A percentile compares a stretch with the other conserved stretches of the same genome.
These are phyloP conservation scores for Dicycla oo DNA, from an alignment of 2,888 invertebrate species.

Conservation along the genomic window DNA sequence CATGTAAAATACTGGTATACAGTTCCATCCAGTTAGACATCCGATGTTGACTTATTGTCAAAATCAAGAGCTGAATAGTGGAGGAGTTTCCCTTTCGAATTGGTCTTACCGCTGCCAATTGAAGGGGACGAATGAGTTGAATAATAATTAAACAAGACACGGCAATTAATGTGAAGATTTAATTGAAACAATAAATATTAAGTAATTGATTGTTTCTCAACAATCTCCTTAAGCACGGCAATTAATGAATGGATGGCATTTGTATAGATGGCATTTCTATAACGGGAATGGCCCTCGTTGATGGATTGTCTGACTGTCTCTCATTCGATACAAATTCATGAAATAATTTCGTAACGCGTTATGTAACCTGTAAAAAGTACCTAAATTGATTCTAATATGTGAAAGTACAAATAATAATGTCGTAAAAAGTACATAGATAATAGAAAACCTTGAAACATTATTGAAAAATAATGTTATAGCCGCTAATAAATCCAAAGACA, in stretches of 20 bases:
- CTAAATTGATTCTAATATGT: not conserved
- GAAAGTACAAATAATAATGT: not conserved
- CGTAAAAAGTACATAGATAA: not conserved
- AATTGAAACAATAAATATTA: conserved; percentile 47
- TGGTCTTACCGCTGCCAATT: not conserved
- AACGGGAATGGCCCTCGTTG: no score
- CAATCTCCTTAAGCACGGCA: conserved; percentile 14
- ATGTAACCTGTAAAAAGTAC: not conserved
- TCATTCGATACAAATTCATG: not conserved
- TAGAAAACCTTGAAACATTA: not conserved
- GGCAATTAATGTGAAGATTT: conserved; percentile 33
- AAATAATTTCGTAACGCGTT: not conserved
- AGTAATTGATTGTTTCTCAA: conserved; percentile 16
- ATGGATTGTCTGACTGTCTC: no score
- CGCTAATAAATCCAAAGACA: not conserved
- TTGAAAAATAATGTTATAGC: not conserved
- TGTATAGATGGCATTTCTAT: not conserved
- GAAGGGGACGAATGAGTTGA: conserved; percentile 19
- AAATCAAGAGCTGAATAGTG: not conserved
- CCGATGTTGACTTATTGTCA: not conserved
- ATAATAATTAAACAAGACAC: conserved; percentile 29
- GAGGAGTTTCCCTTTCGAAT: not conserved
- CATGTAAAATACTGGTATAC: no score
- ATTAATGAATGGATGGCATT: conserved; percentile 1
- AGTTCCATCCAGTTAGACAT: no score